Conservation (phyloP, 2,113 vertebrate species). For the Tretioscincus oriximinensis region DNA sequence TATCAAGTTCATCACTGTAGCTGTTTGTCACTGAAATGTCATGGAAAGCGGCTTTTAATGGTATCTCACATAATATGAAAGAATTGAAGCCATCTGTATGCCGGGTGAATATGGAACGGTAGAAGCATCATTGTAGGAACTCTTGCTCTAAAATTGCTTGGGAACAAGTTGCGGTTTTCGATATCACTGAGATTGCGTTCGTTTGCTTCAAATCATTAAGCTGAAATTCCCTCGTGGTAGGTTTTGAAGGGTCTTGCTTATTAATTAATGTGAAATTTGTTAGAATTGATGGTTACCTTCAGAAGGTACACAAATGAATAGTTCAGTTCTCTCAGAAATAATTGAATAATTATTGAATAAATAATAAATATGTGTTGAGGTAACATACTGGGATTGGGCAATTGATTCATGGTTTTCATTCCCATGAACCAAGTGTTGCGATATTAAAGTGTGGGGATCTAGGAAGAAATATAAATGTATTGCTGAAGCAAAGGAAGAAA, state of each 20-base stretch:
- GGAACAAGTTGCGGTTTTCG: constrained; percentile 49
- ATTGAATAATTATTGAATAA: rapidly evolving
- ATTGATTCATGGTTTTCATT: rapidly evolving
- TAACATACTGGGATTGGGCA: background rate
- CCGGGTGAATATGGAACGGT: constrained; percentile 73
- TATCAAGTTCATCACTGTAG: constrained; percentile 87
- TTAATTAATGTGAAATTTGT: constrained; percentile 31
- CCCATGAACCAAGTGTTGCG: background rate
- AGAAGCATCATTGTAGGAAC: constrained; percentile 61
- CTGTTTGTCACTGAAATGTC: constrained; percentile 94
- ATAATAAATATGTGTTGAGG: background rate
- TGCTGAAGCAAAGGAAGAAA: background rate
- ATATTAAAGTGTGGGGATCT: rapidly evolving
- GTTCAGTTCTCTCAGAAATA: background rate
- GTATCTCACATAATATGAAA: constrained; percentile 79
- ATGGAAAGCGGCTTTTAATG: constrained; percentile 89
- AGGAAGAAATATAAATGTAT: rapidly evolving
- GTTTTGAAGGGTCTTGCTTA: constrained; percentile 22
- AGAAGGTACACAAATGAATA: constrained; percentile 2
- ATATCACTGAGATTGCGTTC: constrained; percentile 48
- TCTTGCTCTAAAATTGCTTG: constrained; percentile 60
- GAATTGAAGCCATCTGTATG: constrained; percentile 87
- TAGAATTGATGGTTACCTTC: rapidly evolving
- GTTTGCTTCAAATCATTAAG: constrained; percentile 56
- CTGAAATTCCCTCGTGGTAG: constrained; percentile 26